Conservation (phyloP, 2,888 invertebrate species). For the Heliconius erato region DNA sequence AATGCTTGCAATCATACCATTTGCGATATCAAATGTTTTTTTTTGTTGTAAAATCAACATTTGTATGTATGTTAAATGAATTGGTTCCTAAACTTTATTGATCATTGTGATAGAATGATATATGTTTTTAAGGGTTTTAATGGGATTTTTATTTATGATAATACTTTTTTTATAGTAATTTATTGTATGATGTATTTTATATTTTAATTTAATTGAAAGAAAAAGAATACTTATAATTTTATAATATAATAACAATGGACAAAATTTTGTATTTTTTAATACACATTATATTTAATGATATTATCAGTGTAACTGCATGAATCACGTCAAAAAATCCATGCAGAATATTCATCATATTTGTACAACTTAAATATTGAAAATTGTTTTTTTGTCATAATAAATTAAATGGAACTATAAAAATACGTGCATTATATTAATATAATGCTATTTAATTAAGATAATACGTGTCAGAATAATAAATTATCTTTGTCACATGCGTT, state of each 20-base stretch:
- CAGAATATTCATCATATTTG: background rate
- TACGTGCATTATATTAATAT: background rate
- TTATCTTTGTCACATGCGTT: conserved; percentile 37
- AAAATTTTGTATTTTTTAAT: too few species aligned
- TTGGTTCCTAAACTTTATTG: conserved; percentile 18
- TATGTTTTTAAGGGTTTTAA: background rate
- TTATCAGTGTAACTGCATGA: too few species aligned
- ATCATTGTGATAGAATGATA: background rate
- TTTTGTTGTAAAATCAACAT: conserved; percentile 39
- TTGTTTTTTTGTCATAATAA: background rate
- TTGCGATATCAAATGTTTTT: conserved; percentile 45
- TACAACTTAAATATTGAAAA: background rate
- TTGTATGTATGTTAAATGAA: conserved; percentile 22
- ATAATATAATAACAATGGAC: background rate
- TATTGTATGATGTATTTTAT: background rate
- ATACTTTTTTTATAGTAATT: background rate
- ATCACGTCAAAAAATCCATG: too few species aligned
- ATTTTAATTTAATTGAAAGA: background rate
- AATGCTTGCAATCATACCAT: conserved; percentile 47
- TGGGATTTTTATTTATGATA: background rate
- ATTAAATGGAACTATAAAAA: background rate
- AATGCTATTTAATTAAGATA: conserved; percentile 11
- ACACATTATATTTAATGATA: too few species aligned
- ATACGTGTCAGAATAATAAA: conserved; percentile 2
- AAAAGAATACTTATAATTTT: background rate